These are phyloP conservation scores for Phalera bucephala DNA, from an alignment of 2,888 invertebrate genomes.

Conservation along the genomic window DNA sequence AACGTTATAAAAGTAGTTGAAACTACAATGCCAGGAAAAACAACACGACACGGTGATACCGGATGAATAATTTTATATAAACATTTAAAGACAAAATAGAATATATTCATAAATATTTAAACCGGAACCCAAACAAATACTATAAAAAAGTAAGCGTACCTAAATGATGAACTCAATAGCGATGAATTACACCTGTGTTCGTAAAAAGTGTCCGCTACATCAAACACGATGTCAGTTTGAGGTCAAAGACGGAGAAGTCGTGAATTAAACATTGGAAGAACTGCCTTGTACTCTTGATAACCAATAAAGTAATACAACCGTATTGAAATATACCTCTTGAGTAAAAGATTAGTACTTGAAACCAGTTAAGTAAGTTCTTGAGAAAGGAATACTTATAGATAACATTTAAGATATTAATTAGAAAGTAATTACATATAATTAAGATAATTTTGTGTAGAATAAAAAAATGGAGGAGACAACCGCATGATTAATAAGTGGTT, in stretches of 20 bases:
- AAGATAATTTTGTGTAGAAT: not conserved
- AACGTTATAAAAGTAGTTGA: too few relatives aligned
- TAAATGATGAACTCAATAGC: conserved; percentile 13
- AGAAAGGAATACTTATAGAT: not conserved
- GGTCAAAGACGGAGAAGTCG: conserved; percentile 11
- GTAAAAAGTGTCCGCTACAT: conserved; percentile 13
- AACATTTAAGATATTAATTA: not conserved
- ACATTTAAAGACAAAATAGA: too few relatives aligned
- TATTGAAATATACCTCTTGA: too few relatives aligned
- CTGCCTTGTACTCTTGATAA: not conserved
- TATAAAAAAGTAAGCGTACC: conserved; percentile 12
- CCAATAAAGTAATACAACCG: not conserved
- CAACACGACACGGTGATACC: too few relatives aligned
- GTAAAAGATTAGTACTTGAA: too few relatives aligned
- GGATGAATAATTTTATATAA: too few relatives aligned
- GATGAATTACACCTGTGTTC: conserved; percentile 23
- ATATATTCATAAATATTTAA: too few relatives aligned
- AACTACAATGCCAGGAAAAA: too few relatives aligned
- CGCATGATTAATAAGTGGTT: not conserved
- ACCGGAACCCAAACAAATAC: not conserved
- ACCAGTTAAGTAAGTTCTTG: not conserved
- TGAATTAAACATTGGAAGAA: conserved; percentile 2
- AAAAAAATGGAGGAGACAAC: not conserved
- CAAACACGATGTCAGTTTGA: conserved; percentile 24
- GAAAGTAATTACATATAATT: not conserved